Percentiles rank a stretch among this genome's conserved stretches.
Conservation (phyloP, 2,888 invertebrate species). For the Deroplatys truncata region DNA sequence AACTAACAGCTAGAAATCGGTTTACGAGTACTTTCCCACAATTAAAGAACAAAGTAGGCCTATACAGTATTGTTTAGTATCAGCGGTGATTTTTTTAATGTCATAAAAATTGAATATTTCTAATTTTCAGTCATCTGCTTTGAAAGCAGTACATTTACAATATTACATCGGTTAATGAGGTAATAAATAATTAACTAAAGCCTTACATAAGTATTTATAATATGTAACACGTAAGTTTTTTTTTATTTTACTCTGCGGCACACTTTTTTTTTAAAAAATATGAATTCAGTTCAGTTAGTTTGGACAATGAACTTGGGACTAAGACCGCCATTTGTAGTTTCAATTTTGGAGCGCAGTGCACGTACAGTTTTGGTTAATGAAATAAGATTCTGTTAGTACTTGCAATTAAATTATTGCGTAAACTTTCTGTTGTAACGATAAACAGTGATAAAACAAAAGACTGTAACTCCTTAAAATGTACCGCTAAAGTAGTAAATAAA, state of each 20-base stretch:
- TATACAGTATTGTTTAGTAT: background rate
- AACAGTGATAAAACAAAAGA: background rate
- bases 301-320: background rate
- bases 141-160: conserved; percentile 7
- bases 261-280: background rate
- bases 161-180: conserved; percentile 8
- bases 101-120: conserved; percentile 10
- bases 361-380: background rate
- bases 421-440: background rate
- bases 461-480: no score
- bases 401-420: background rate
- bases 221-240: background rate
- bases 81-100: conserved; percentile 9
- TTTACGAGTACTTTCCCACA: background rate
- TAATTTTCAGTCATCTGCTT: conserved; percentile 10
- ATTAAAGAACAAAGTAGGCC: background rate
- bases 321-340: background rate
- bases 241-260: background rate
- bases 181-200: conserved; percentile 13
- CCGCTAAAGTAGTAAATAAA: background rate
- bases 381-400: background rate
- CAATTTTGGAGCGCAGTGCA: no score
- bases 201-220: background rate
- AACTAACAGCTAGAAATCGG: background rate
- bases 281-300: background rate